Base-by-base conservation (phyloP, 2,888 invertebrate species). In the Chaitophorus viminalis region DNA sequence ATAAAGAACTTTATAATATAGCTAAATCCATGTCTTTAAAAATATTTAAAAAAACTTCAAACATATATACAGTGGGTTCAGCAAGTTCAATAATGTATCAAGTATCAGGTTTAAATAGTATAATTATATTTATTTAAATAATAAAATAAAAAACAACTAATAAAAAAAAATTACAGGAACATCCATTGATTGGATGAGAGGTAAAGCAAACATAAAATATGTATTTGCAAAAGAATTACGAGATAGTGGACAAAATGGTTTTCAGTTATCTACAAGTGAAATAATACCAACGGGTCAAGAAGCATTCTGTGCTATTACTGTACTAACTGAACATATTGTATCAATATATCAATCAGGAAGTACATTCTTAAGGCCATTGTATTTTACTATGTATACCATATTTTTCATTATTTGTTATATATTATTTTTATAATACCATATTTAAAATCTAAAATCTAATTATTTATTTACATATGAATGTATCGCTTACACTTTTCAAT, bases 281-380 rank as follows among this genome's bases (percentile, higher is more conserved):
- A 88, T 88, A 72, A 65, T 88, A 31, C 87, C 82, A 14, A 60
- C 74, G 14, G 87, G 87, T n/a, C 74, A 82, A 82, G 87, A 88
- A 60, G 82, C 74, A 74, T 65, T 88, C 0, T 74, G 65, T 54
- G 75, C 75, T 21, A 36, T 74, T 11, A 39, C 60, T 39, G 31
- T 65, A 60, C 36, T 88, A 60, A 36, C 54, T 60, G 21, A 88
- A n/a, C 2, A 60, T 25, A n/a, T 88, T 46, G n/a, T 29, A 36
- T 46, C n/a, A n/a, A 33, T 52, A 18, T 14, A 54, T n/a, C 25
- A 54, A 83, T 75, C 83, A 60, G 75, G 60, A 18, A n/a, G 60
- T 60, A 60, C 29, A 74, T 39, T 75, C 11, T 75, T 21, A 18
- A 60, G 11, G 6, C 6, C 54, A 9, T 14, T 8, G 2, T 14